Base-by-base conservation (phyloP, 2,888 invertebrate genomes). In the Griposia aprilina region DNA sequence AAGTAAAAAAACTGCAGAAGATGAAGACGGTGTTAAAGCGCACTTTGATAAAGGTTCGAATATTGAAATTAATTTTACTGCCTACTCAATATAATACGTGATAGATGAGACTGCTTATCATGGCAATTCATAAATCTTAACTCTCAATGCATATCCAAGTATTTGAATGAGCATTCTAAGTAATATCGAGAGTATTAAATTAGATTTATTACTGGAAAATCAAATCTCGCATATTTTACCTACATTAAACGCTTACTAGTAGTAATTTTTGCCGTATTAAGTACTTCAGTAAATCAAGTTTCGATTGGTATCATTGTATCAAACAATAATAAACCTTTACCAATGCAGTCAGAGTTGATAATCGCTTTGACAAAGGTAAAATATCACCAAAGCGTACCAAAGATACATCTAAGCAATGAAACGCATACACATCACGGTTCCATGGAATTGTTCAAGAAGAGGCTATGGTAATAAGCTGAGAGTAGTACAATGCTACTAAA, bases 401-500 rank as follows among this genome's bases (percentile, higher is more conserved):
- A 85, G 76, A 84, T 83, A 55, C n/a, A 73, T 50, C 30, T 36
- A 60, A 65, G 66, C 69, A 50, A 74, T 76, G 66, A 55, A 80
- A 73, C 48, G 52, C 74, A 72, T 74, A 75, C 76, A 79, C 76
- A 80, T 88, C 82, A 83, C 71, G 57, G 76, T 66, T 63, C 72
- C 36, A 78, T 59, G 75, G 83, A 82, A 89, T 86, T 90, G 86
- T 91, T 88, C 86, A 86, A 89, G 90, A 90, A 87, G 90, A 90
- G 78, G 74, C 86, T 90, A 92, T 92, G 91, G 90, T 92, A 92
- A 92, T 92, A 90, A 90, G 90, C 83, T 73, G 76, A 81, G 76
- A 77, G 78, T 84, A 81, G 81, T 90, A 94, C 93, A 94, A 93
- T 93, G 87, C 90, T 83, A 92, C 90, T 94, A 93, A 94, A 95